Conservation (phyloP, 2,797 vertebrate genomes). For the Acanthiza pusilla region DNA sequence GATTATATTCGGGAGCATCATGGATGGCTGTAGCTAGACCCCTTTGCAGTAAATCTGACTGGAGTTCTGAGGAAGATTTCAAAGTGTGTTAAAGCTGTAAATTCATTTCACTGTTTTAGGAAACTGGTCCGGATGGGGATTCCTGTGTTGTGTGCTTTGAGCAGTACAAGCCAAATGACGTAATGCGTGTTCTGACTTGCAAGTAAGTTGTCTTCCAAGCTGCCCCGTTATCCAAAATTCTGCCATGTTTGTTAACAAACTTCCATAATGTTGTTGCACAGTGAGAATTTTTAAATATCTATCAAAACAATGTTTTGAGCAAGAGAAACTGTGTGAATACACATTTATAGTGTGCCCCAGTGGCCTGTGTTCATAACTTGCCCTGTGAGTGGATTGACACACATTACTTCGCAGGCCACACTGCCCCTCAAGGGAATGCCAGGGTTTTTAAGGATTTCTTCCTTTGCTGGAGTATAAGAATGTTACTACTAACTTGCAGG, state of each 20-base stretch:
- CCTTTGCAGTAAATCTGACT: not conserved
- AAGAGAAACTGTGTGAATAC: not conserved
- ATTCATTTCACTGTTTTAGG: slow-evolving; percentile 56
- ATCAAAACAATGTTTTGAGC: not conserved
- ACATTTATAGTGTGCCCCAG: not conserved
- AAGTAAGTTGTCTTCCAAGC: slow-evolving; percentile 75
- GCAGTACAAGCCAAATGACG: slow-evolving; percentile 83
- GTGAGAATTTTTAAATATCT: not conserved
- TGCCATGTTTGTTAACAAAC: not conserved
- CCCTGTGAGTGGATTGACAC: not conserved
- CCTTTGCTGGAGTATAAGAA: not conserved
- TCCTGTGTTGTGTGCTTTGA: slow-evolving; percentile 93
- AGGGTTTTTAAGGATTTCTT: not conserved
- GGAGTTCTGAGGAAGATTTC: not conserved
- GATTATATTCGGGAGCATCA: not conserved
- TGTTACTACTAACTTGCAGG: not conserved
- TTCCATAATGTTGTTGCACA: not conserved
- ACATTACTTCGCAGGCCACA: not conserved
- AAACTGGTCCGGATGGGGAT: slow-evolving; percentile 79
- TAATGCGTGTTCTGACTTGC: slow-evolving; percentile 90
- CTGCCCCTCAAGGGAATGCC: not conserved
- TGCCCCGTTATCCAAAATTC: not conserved
- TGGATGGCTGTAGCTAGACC: not conserved
- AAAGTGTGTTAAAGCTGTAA: not conserved
- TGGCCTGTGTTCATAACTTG: not conserved